Evolutionary conservation across 35 echinoderm and acorn worm genomes (phyloP).

Genomic region (Ptychodera flava): DNA sequence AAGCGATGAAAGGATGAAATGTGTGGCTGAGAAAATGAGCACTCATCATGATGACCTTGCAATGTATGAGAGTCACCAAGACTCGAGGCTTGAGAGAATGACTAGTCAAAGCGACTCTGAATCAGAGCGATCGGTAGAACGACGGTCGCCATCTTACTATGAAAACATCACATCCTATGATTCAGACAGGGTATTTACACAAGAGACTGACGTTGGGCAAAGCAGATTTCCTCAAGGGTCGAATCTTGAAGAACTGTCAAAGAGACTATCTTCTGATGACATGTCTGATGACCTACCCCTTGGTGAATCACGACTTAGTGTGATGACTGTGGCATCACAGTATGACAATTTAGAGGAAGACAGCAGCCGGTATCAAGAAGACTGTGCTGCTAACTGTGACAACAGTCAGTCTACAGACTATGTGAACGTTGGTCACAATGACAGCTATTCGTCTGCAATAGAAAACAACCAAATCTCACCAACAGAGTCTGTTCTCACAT

Average conservation of each 20-base stretch:
- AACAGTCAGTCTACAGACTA: neutral
- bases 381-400: neutral
- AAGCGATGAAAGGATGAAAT: neutral
- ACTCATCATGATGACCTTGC: neutral
- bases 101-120: neutral
- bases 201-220: neutral
- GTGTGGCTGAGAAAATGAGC: neutral
- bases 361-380: neutral
- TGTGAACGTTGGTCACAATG: neutral
- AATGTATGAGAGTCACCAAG: neutral
- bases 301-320: neutral
- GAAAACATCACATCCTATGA: neutral
- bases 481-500: no score
- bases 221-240: neutral
- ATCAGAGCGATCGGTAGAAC: neutral
- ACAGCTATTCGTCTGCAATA: neutral
- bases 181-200: neutral
- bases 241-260: neutral
- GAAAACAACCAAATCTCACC: neutral
- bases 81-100: neutral
- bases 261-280: neutral
- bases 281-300: neutral
- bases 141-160: neutral
- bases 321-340: neutral
- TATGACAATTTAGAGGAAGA: neutral